A percentile compares a stretch with the other conserved stretches of the same genome.
Evolutionary conservation across 2,888 invertebrate genomes (phyloP).

Genomic region (Gari tellinella): DNA sequence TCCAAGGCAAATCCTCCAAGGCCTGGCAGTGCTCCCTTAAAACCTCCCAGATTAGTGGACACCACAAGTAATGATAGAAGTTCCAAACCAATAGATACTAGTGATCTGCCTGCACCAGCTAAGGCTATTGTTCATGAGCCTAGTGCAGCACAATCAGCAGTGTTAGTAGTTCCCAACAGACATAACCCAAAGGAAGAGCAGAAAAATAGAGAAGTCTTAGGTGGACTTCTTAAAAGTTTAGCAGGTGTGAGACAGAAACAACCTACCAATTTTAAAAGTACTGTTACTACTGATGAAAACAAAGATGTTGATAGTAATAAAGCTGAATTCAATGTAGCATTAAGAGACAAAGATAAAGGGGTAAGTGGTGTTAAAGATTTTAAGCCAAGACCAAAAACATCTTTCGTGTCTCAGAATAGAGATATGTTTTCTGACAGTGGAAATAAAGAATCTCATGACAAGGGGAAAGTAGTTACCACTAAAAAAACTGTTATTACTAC

Average conservation of each 20-base stretch:
- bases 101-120: constrained; percentile 35
- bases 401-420: constrained; percentile 52
- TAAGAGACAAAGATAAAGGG: constrained; percentile 2
- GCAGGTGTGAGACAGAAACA: constrained; percentile 64
- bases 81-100: constrained; percentile 51
- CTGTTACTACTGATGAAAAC: neutral
- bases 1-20: neutral
- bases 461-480: constrained; percentile 27
- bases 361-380: constrained; percentile 5
- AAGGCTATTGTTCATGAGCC: constrained; percentile 51
- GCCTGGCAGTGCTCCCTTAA: too few relatives aligned
- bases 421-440: constrained; percentile 25
- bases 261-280: neutral
- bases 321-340: constrained; percentile 1
- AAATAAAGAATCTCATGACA: constrained; percentile 9
- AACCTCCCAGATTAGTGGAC: neutral
- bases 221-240: constrained; percentile 71
- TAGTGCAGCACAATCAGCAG: constrained; percentile 50
- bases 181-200: constrained; percentile 34
- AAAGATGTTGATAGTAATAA: constrained; percentile 6
- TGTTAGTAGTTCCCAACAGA: constrained; percentile 53
- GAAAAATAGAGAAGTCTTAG: constrained; percentile 62
- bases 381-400: constrained; percentile 50
- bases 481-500: constrained; percentile 39
- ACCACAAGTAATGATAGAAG: constrained; percentile 23